A percentile compares a stretch with the other conserved stretches of the same genome.
Conservation (phyloP, 1,140 invertebrate species). For the Drosophila nasuta region DNA sequence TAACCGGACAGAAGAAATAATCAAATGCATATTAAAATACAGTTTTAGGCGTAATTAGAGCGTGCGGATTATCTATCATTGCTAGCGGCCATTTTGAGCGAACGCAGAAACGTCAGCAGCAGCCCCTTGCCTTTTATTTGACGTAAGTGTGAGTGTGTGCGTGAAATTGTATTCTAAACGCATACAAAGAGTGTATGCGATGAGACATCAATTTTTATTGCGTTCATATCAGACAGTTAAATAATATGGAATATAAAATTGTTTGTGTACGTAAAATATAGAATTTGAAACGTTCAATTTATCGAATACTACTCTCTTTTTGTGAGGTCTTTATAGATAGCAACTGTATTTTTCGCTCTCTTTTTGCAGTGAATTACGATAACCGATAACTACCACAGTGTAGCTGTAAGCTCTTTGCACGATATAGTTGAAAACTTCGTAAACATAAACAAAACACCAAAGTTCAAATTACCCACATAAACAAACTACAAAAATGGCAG, state of each 20-base stretch:
- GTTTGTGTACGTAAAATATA: neutral
- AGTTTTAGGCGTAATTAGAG: conserved; percentile 14
- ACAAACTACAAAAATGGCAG: conserved; percentile 72
- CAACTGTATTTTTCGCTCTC: conserved; percentile 16
- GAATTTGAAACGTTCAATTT: conserved; percentile 12
- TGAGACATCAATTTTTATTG: neutral
- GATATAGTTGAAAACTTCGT: conserved; percentile 48
- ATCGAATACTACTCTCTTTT: conserved; percentile 23
- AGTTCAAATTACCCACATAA: conserved; percentile 32
- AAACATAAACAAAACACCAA: conserved; percentile 62
- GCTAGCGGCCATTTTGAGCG: conserved; percentile 76
- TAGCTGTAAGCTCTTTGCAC: conserved; percentile 55
- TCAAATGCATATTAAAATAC: conserved; percentile 5
- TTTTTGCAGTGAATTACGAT: conserved; percentile 47
- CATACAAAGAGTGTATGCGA: neutral
- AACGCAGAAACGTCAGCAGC: conserved; percentile 71
- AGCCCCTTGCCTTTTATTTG: conserved; percentile 42
- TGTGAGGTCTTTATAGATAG: conserved; percentile 15
- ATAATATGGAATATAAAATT: conserved; percentile 1
- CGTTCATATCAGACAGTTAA: neutral
- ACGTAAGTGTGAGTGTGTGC: conserved; percentile 42
- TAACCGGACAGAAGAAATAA: neutral
- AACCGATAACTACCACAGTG: conserved; percentile 44
- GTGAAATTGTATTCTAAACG: neutral
- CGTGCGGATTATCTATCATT: conserved; percentile 43